These are phyloP conservation scores for Phalacrocorax carbo DNA, from an alignment of 2,113 vertebrate species.

Conservation along the genomic window DNA sequence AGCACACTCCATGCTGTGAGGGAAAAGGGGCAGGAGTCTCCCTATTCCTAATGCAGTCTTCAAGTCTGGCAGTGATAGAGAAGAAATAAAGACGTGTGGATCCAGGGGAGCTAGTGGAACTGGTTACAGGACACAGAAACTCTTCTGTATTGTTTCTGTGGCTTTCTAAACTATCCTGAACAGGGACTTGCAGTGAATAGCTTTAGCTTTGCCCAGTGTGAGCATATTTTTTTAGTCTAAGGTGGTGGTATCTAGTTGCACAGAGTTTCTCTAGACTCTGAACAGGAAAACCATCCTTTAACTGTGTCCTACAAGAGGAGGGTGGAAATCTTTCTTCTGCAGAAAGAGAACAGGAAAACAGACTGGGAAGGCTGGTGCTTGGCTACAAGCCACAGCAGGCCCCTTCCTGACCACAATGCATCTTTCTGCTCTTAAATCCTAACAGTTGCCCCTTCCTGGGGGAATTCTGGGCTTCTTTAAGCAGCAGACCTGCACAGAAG, in stretches of 20 bases:
- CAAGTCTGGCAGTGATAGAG: neutral
- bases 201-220: neutral
- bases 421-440: neutral
- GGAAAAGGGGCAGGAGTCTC: neutral
- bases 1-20: neutral
- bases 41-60: neutral
- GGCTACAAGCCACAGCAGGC: neutral
- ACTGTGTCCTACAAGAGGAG: neutral
- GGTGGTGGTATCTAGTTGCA: neutral
- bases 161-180: neutral
- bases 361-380: neutral
- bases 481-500: neutral
- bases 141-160: neutral
- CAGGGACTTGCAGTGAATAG: neutral
- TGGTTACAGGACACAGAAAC: neutral
- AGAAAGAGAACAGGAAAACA: neutral
- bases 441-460: neutral
- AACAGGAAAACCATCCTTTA: neutral
- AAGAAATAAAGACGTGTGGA: neutral
- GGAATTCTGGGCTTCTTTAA: neutral
- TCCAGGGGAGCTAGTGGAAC: neutral
- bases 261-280: neutral
- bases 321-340: neutral
- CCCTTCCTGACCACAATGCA: neutral
- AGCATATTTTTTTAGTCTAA: neutral